These are phyloP conservation scores for Epicampocera succincta DNA, from an alignment of 2,888 invertebrate species.

Conservation along the genomic window DNA sequence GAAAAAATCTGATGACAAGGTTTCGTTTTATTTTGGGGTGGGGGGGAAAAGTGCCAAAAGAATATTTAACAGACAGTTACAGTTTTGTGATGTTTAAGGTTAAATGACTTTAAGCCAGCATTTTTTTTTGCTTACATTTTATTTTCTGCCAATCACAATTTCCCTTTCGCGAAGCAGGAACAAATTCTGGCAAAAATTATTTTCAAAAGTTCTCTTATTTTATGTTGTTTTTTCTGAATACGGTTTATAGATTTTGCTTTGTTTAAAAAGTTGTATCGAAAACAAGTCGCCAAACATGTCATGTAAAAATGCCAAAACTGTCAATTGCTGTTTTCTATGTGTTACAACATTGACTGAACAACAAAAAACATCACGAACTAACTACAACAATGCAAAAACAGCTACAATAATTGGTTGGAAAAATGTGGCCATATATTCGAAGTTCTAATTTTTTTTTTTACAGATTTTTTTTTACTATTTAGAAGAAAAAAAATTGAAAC, in stretches of 20 bases:
- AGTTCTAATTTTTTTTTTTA: too few relatives aligned
- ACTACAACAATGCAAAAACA: conserved; percentile 38
- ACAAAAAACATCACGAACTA: conserved; percentile 52
- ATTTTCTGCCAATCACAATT: conserved; percentile 32
- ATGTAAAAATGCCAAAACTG: conserved; percentile 71
- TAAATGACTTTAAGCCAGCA: conserved; percentile 25
- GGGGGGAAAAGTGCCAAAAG: conserved; percentile 12
- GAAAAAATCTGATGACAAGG: conserved; percentile 48
- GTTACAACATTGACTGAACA: conserved; percentile 53
- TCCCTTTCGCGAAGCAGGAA: conserved; percentile 22
- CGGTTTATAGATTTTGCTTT: conserved; percentile 19
- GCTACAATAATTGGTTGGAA: conserved; percentile 25
- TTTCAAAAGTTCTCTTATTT: conserved; percentile 18
- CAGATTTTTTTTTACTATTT: too few relatives aligned
- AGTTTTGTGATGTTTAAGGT: conserved; percentile 18
- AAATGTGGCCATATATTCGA: not conserved
- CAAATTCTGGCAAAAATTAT: not conserved
- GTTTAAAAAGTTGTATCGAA: conserved; percentile 46
- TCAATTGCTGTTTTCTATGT: conserved; percentile 65
- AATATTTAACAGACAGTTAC: conserved; percentile 6
- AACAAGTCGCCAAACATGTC: conserved; percentile 70
- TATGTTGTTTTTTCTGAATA: not conserved
- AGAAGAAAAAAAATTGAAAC: too few relatives aligned
- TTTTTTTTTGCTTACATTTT: too few relatives aligned
- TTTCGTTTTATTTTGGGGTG: not conserved